A percentile compares a stretch with the other conserved stretches of the same genome.
phyloP scores from a whole-genome alignment of 1,140 invertebrate genomes.

The Macrosteles quadrilineatus region DNA sequence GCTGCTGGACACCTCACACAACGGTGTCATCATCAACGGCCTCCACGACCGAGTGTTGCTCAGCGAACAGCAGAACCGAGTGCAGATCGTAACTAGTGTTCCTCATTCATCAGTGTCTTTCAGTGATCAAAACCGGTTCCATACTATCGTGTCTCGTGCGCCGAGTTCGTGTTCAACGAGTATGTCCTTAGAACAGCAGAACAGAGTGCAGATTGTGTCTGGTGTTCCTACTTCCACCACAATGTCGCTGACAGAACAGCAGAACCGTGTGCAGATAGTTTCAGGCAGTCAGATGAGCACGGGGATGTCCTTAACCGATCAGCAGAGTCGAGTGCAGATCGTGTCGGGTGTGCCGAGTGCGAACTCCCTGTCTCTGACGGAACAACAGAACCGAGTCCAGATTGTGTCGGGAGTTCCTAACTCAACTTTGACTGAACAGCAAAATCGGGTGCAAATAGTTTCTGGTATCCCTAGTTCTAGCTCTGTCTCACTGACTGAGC shows the following conservation, averaged over 20 bases:
- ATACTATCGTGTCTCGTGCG: constrained; percentile 36
- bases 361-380: constrained; percentile 32
- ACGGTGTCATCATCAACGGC: constrained; percentile 40
- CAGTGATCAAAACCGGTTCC: constrained; percentile 39
- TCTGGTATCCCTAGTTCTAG: constrained; percentile 36
- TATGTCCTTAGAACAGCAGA: constrained; percentile 38
- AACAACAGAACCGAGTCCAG: constrained; percentile 38
- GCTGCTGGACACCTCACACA: constrained; percentile 37
- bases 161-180: constrained; percentile 32
- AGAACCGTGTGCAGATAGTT: constrained; percentile 37
- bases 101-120: constrained; percentile 36
- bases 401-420: constrained; percentile 37
- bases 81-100: constrained; percentile 37
- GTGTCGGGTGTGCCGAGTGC: constrained; percentile 37
- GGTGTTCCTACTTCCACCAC: constrained; percentile 35
- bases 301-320: constrained; percentile 30
- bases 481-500: constrained; percentile 35
- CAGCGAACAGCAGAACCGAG: constrained; percentile 38
- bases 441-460: constrained; percentile 37
- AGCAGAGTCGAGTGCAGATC: constrained; percentile 40
- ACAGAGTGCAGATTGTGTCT: constrained; percentile 38
- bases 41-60: constrained; percentile 30
- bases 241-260: constrained; percentile 36
- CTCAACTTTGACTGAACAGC: constrained; percentile 33
- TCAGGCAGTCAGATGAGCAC: constrained; percentile 29